Evolutionary conservation across 2,888 invertebrate species (phyloP), one percentile per base, ranked within the genome.

Genomic region (Aspidiotus rigidus): DNA sequence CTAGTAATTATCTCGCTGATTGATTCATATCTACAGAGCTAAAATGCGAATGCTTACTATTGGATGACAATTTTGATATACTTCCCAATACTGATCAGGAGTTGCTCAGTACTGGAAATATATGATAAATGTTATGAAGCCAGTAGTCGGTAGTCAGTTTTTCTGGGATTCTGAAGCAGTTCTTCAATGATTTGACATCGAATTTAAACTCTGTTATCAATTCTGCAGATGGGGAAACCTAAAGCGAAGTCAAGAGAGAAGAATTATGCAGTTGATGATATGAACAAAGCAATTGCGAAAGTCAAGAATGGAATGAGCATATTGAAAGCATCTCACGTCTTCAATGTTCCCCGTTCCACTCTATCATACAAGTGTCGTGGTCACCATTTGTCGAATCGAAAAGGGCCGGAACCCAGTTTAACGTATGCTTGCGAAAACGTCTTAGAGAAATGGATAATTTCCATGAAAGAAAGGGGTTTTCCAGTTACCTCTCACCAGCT

Each of bases 381-480:
- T 8, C 8, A 8, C 11, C 49, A 44, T 44, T 11, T 44, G 49
- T 44, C 49, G 8, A 11, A 44, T 11, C 49, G 11, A 44, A 44
- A 44, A 44, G 49, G 49, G 8, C 49, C 49, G 8, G 49, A 44
- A 44, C 49, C 49, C 11, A 44, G 9, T 44, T 44, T 44, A 11
- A 44, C 49, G 11, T 44, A 44, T 44, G 49, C 49, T 44, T 44
- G 49, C 49, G 49, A 44, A 11, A 11, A 44, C 9, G 49, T 44
- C 49, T 10, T 44, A n/a, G n/a, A n/a, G n/a, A n/a, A n/a, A n/a
- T n/a, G n/a, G n/a, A n/a, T n/a, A n/a, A 44, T 44, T 44, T 8
- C 49, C 49, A 44, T 56, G 16, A 56, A 56, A n/a, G 16, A 56
- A n/a, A 10, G 56, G 8, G 56, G 16, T 13, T 56, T 56, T n/a